Evolutionary conservation across 1,140 invertebrate species (phyloP).

Genomic region (Nymphalis io): DNA sequence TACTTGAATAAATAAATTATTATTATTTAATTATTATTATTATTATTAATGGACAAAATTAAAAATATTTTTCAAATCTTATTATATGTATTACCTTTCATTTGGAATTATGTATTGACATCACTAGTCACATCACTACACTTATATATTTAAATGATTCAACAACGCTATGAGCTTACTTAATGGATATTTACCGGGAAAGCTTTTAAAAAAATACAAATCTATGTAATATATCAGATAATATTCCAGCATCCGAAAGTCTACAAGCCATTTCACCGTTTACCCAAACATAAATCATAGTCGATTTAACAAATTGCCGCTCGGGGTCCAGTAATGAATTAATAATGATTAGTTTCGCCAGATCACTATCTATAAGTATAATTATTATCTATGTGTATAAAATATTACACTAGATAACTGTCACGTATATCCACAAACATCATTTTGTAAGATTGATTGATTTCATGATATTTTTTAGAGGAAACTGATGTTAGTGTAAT

Average conservation of each 20-base stretch:
- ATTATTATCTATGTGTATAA: neutral
- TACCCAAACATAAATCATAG: constrained; percentile 24
- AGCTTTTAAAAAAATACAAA: neutral
- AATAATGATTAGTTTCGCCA: constrained; percentile 26
- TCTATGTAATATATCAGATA: neutral
- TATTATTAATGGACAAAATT: too few species aligned
- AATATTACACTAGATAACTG: neutral
- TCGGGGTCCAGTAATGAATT: constrained; percentile 25
- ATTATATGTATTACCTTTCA: too few species aligned
- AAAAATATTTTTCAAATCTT: too few species aligned
- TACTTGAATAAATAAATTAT: too few species aligned
- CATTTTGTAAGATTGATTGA: too few species aligned
- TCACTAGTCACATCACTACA: neutral
- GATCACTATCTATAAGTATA: neutral
- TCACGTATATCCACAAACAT: too few species aligned
- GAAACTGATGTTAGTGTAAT: too few species aligned
- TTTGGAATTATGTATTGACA: too few species aligned
- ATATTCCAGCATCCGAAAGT: constrained; percentile 1
- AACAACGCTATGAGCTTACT: too few species aligned
- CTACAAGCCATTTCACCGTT: constrained; percentile 13
- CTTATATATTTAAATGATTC: neutral
- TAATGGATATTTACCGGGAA: too few species aligned
- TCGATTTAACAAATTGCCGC: constrained; percentile 26
- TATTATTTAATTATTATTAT: too few species aligned
- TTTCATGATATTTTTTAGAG: too few species aligned